These are phyloP conservation scores for Equus quagga DNA, from an alignment of 2,113 vertebrate species.

Conservation along the genomic window DNA sequence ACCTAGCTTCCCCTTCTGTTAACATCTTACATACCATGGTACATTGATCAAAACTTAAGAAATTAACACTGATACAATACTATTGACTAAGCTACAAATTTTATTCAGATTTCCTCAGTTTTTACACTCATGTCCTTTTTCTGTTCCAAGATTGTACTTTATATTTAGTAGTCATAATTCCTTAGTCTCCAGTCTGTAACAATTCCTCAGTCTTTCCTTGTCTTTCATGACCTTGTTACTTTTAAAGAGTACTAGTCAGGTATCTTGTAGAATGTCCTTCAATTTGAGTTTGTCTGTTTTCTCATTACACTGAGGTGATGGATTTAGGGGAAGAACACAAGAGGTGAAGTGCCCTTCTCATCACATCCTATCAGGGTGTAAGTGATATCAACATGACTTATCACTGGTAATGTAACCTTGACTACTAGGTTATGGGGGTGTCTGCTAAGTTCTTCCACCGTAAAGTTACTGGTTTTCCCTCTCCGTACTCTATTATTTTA, in stretches of 20 bases:
- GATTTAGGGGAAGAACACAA: background rate
- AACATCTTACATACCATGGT: background rate
- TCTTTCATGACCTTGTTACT: background rate
- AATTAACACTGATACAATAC: background rate
- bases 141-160: background rate
- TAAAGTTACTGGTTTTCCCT: background rate
- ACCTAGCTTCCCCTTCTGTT: background rate
- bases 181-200: background rate
- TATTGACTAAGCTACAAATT: background rate
- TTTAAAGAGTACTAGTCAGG: background rate
- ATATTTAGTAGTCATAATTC: background rate
- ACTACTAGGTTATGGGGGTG: background rate
- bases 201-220: background rate
- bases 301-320: background rate
- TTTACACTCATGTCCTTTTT: background rate
- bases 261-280: background rate
- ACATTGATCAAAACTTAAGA: background rate
- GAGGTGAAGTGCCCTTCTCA: background rate
- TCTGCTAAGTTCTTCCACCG: background rate
- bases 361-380: background rate
- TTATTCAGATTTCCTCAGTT: background rate
- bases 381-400: background rate
- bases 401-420: background rate
- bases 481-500: background rate
- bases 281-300: conserved; percentile 9